A percentile compares a stretch with the other conserved stretches of the same genome.
Evolutionary conservation across 2,113 vertebrate genomes (phyloP).

Genomic region (Ptilonorhynchus violaceus): DNA sequence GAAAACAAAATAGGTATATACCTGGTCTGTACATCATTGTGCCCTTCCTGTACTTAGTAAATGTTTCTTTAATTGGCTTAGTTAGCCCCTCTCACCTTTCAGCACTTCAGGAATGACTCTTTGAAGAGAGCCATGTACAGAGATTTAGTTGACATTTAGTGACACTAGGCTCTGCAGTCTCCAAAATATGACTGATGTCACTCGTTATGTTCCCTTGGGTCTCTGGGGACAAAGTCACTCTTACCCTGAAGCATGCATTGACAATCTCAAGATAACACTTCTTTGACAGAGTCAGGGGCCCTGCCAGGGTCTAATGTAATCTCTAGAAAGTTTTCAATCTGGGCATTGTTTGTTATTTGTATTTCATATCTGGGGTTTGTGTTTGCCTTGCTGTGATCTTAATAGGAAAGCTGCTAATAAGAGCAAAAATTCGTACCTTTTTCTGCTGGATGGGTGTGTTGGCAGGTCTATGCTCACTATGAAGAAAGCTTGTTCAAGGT

Average conservation of each 20-base stretch:
- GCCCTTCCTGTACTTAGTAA: background rate
- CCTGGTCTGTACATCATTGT: conserved; percentile 17
- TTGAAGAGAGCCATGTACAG: conserved; percentile 57
- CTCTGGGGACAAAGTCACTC: conserved; percentile 51
- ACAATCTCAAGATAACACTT: conserved; percentile 68
- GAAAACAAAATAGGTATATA: conserved; percentile 43
- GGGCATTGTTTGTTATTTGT: conserved; percentile 45
- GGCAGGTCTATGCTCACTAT: background rate
- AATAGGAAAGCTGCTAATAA: background rate
- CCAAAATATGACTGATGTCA: conserved; percentile 58
- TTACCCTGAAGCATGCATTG: conserved; percentile 48
- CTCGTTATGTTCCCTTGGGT: conserved; percentile 35
- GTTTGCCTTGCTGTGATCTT: background rate
- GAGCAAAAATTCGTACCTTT: background rate
- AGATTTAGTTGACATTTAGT: conserved; percentile 49
- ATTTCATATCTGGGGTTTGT: background rate
- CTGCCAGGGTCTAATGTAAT: conserved; percentile 5
- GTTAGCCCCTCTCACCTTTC: conserved; percentile 55
- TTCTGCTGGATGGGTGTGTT: background rate
- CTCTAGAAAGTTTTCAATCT: conserved; percentile 41
- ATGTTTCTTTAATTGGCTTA: conserved; percentile 61
- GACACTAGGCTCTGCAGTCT: conserved; percentile 27
- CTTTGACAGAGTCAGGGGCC: conserved; percentile 45
- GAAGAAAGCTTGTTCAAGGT: background rate
- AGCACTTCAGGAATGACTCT: conserved; percentile 41